A percentile compares a stretch with the other conserved stretches of the same genome.
phyloP scores from a whole-genome alignment of 2,888 invertebrate genomes.

The Euproctis similis region DNA sequence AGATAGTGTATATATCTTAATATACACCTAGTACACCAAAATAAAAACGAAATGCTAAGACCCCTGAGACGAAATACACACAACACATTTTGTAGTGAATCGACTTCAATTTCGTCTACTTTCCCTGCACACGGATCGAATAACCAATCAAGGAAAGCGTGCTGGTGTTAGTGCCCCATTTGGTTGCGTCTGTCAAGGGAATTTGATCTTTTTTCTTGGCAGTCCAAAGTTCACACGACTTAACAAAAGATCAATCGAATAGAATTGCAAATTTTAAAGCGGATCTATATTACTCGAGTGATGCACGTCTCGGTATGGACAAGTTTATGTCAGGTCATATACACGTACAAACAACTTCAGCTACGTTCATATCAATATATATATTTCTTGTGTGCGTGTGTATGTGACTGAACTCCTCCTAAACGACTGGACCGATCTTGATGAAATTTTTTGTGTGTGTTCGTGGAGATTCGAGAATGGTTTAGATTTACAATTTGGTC shows the following conservation, averaged over 20 bases:
- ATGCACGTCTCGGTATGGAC: slow-evolving; percentile 13
- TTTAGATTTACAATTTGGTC: too few relatives aligned
- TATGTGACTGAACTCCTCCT: too few relatives aligned
- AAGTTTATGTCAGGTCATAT: too few relatives aligned
- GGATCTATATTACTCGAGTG: slow-evolving; percentile 19
- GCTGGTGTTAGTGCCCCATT: slow-evolving; percentile 17
- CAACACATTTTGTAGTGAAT: slow-evolving; percentile 21
- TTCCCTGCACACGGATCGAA: slow-evolving; percentile 38
- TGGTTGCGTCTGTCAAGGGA: slow-evolving; percentile 5
- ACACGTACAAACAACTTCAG: too few relatives aligned
- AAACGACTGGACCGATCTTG: too few relatives aligned
- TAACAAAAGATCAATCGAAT: slow-evolving; percentile 4
- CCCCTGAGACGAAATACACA: slow-evolving; percentile 11
- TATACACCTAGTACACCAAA: too few relatives aligned
- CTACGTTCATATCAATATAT: too few relatives aligned
- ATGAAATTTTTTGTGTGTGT: too few relatives aligned
- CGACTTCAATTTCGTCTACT: slow-evolving; percentile 37
- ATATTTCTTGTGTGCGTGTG: too few relatives aligned
- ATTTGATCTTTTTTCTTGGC: slow-evolving; percentile 5
- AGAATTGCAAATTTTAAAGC: slow-evolving; percentile 10
- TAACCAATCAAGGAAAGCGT: slow-evolving; percentile 47
- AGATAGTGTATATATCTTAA: too few relatives aligned
- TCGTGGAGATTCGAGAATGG: too few relatives aligned
- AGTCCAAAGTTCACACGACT: slow-evolving; percentile 4
- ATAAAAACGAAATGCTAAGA: slow-evolving; percentile 1